Evolutionary conservation across 2,888 invertebrate species (phyloP), one percentile per base, ranked within the genome.

Genomic region (Drosophila birchii): DNA sequence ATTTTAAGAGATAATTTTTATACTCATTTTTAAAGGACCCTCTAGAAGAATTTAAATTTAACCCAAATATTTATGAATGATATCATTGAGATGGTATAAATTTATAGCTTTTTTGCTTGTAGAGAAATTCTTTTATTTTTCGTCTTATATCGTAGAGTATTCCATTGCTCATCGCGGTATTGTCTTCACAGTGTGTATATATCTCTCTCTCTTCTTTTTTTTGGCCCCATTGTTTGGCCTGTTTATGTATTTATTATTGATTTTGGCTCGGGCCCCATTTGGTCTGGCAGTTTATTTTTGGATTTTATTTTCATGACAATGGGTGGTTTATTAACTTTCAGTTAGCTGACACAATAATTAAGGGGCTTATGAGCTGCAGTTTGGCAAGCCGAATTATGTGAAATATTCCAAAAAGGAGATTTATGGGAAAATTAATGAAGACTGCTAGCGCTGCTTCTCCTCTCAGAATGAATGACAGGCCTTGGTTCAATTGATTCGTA

Each of bases 331-430:
- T 68, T 68, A 69, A 68, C 70, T 69, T 68, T 68, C 70, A 68
- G 68, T 68, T 68, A 69, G 68, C 68, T 69, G 68, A 68, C 68
- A 69, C 69, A 68, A 69, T 68, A 68, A 68, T 68, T 68, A 68
- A 41, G 67, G 54, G 47, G 14, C 67, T 68, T 68, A 68, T 18
- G 47, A 23, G 69, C 47, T 56, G 67, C 47, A 49, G 56, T 56
- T 69, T 47, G 67, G 56, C 47, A 68, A 29, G 20, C 56, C 39
- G 3, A 68, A 49, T 69, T 41, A 47, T 55, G 54, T 34, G 39
- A 20, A 47, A 49, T 68, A 41, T 68, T 29, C 39, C 51, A 5
- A 14, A 12, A 12, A 7, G 39, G 6, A 49, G 70, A 68, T 56
- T 69, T 56, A 68, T 68, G 69, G 45, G 6, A 23, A 56, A 56